Evolutionary conservation across 2,888 invertebrate genomes (phyloP).

Genomic region (Lithophane ornitopus): DNA sequence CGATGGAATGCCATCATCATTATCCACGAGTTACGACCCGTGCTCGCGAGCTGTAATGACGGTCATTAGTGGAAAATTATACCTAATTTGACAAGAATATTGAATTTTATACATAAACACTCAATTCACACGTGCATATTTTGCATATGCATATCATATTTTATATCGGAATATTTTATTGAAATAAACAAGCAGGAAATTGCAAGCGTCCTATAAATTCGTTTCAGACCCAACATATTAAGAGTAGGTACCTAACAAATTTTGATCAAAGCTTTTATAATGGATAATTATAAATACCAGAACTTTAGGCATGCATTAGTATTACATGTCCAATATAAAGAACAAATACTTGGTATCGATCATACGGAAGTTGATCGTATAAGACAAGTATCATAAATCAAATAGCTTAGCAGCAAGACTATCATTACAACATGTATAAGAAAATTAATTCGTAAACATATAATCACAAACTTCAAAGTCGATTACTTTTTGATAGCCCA

Average conservation of each 20-base stretch:
- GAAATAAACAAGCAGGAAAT: constrained; percentile 34
- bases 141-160: background rate
- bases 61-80: constrained; percentile 48
- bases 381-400: constrained; percentile 61
- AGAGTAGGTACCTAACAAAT: background rate
- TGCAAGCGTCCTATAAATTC: constrained; percentile 1
- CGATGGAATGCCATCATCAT: constrained; percentile 58
- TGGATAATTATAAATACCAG: constrained; percentile 21
- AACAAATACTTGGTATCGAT: constrained; percentile 37
- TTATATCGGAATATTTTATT: constrained; percentile 7
- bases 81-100: constrained; percentile 52
- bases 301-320: constrained; percentile 11
- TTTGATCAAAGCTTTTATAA: constrained; percentile 2
- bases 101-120: constrained; percentile 47
- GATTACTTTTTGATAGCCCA: constrained; percentile 50
- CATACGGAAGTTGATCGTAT: constrained; percentile 54
- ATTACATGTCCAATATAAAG: constrained; percentile 26
- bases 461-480: constrained; percentile 52
- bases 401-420: constrained; percentile 40
- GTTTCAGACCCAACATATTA: background rate
- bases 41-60: constrained; percentile 37
- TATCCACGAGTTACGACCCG: constrained; percentile 43
- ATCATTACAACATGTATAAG: constrained; percentile 49
- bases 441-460: constrained; percentile 58
- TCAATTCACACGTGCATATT: constrained; percentile 40